phyloP scores from a whole-genome alignment of 2,888 invertebrate genomes.

The Eubasilissa splendida region DNA sequence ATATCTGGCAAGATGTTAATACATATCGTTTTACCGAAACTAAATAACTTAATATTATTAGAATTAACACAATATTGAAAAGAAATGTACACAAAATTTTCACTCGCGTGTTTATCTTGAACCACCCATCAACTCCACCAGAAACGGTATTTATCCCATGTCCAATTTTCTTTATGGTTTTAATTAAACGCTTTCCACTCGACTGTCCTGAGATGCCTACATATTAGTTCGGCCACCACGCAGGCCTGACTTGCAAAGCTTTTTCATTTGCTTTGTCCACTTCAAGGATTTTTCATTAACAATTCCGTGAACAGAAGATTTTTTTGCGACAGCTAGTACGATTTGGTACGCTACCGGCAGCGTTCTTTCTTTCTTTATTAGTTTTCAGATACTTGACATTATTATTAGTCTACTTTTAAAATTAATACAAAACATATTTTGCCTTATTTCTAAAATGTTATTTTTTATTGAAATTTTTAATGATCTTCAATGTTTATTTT shows the following conservation, averaged over 20 bases:
- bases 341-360: constrained; percentile 24
- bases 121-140: constrained; percentile 44
- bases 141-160: constrained; percentile 57
- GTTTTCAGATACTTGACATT: background rate
- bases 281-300: constrained; percentile 56
- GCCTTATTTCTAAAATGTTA: too few relatives aligned
- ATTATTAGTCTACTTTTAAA: too few relatives aligned
- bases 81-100: too few relatives aligned
- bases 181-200: constrained; percentile 67
- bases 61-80: too few relatives aligned
- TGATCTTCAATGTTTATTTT: too few relatives aligned
- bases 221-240: constrained; percentile 47
- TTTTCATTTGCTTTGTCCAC: constrained; percentile 49
- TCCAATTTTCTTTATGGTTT: constrained; percentile 74
- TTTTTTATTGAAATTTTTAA: too few relatives aligned
- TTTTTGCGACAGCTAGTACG: constrained; percentile 38
- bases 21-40: too few relatives aligned
- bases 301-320: constrained; percentile 41
- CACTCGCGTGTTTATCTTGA: constrained; percentile 24
- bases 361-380: background rate
- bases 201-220: constrained; percentile 57
- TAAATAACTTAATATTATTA: too few relatives aligned
- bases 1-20: too few relatives aligned
- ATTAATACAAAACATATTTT: too few relatives aligned
- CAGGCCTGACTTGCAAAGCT: constrained; percentile 40